These are phyloP conservation scores for Daphoenositta chrysoptera DNA, from an alignment of 2,113 vertebrate genomes.

Conservation along the genomic window DNA sequence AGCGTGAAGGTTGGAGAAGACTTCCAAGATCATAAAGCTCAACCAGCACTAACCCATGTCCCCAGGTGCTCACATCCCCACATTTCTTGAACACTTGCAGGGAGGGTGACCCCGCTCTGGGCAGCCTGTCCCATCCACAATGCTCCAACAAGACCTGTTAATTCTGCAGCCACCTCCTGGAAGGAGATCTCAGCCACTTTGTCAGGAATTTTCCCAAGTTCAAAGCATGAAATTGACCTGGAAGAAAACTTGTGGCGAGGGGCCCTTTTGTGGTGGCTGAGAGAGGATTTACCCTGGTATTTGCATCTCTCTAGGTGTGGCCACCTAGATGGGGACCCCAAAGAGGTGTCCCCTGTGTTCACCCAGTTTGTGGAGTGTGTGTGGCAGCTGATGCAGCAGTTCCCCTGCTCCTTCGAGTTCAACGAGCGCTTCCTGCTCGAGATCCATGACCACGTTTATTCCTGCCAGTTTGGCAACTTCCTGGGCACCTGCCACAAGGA, in stretches of 20 bases:
- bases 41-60: neutral
- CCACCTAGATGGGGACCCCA: conserved; percentile 78
- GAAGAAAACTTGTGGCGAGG: neutral
- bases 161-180: neutral
- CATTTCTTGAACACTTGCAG: neutral
- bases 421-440: conserved; percentile 76
- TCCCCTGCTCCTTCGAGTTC: conserved; percentile 80
- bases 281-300: neutral
- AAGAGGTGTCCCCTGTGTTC: conserved; percentile 82
- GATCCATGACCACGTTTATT: conserved; percentile 80
- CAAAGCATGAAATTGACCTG: neutral
- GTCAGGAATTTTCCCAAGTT: neutral
- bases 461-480: conserved; percentile 86
- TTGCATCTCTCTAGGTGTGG: conserved; percentile 71
- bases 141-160: neutral
- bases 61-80: neutral
- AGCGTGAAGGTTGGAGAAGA: neutral
- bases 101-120: neutral
- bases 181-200: neutral
- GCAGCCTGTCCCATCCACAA: neutral
- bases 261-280: neutral
- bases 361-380: conserved; percentile 83
- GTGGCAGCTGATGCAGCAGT: conserved; percentile 84
- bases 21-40: neutral
- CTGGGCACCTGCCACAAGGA: conserved; percentile 83